These are phyloP conservation scores for Panthera leo DNA, from an alignment of 2,113 vertebrate species.

Conservation along the genomic window DNA sequence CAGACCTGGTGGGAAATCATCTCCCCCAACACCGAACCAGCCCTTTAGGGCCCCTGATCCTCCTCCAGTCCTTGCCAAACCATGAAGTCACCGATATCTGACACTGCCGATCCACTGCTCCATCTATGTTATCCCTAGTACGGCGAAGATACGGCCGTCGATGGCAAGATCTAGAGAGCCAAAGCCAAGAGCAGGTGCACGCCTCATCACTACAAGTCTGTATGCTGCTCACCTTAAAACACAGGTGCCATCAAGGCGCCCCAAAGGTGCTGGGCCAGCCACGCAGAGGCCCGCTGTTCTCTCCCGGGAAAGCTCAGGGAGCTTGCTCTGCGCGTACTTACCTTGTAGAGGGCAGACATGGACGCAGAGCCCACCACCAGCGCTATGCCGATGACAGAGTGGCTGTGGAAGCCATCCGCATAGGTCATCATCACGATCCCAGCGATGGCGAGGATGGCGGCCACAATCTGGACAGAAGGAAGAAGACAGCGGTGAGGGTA, in stretches of 20 bases:
- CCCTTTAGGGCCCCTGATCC: background rate
- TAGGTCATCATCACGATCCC: conserved; percentile 99
- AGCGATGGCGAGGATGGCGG: conserved; percentile 97
- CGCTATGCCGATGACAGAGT: conserved; percentile 96
- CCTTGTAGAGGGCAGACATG: conserved; percentile 97
- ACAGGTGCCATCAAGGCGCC: background rate
- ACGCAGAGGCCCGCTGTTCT: background rate
- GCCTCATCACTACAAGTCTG: background rate
- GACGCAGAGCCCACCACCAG: conserved; percentile 96
- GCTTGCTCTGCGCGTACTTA: conserved; percentile 48
- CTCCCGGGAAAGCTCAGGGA: accelerated
- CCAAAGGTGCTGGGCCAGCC: accelerated
- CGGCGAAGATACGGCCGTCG: background rate
- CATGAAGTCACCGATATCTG: background rate
- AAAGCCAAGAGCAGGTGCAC: background rate
- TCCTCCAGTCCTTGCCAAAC: background rate
- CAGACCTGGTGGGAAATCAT: accelerated
- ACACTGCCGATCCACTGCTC: background rate
- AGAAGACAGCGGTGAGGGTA: conserved; percentile 16
- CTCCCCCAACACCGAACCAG: background rate
- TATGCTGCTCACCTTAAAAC: background rate
- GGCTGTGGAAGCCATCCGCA: conserved; percentile 96
- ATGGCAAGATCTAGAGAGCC: background rate
- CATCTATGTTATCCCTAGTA: background rate
- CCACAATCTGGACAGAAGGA: conserved; percentile 91